phyloP scores from a whole-genome alignment of 2,888 invertebrate species.

The Geophilus truncorum region DNA sequence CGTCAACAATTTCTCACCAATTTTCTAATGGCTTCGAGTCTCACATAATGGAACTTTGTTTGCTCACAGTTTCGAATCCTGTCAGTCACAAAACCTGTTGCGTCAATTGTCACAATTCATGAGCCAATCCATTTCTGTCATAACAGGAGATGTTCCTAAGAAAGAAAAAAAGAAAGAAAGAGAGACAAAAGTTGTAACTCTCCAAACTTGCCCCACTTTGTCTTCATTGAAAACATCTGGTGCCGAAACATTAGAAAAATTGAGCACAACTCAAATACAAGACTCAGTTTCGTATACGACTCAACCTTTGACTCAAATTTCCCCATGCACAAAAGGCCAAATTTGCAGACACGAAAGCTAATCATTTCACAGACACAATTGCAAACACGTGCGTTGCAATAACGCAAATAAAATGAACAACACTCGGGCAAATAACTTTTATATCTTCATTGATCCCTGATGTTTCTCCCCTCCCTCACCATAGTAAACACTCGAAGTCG shows the following conservation, averaged over 20 bases:
- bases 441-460: neutral
- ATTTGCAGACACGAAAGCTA: neutral
- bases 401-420: neutral
- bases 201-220: no score
- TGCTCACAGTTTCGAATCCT: no score
- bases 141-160: no score
- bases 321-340: neutral
- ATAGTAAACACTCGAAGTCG: no score
- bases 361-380: neutral
- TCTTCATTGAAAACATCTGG: neutral
- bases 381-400: neutral
- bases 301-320: neutral
- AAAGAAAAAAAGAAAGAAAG: no score
- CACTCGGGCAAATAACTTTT: neutral
- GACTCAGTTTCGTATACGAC: neutral
- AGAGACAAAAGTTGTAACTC: no score
- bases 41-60: no score
- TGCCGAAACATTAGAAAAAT: neutral
- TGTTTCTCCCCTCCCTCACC: neutral
- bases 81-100: no score
- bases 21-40: no score
- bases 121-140: no score
- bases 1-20: no score
- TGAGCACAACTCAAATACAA: neutral
- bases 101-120: no score